Evolutionary conservation across 2,888 invertebrate genomes (phyloP).

Genomic region (Amphipoea oculea): DNA sequence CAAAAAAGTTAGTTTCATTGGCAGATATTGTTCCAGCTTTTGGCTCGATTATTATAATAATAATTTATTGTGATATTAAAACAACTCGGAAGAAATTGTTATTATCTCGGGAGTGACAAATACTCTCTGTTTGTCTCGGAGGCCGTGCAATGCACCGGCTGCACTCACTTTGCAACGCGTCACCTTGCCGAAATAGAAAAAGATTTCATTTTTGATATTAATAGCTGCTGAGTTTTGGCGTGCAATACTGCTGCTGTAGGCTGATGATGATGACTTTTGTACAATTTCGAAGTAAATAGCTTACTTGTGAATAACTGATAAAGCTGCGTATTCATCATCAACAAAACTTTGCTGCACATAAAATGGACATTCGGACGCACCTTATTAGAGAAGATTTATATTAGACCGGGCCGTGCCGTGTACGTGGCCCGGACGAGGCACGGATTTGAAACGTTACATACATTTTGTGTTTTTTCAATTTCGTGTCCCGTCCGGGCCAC

Average conservation of each 20-base stretch:
- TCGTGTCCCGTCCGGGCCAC: too few relatives aligned
- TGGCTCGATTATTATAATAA: neutral
- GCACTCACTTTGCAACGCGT: constrained; percentile 18
- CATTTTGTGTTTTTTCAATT: too few relatives aligned
- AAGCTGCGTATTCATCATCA: neutral
- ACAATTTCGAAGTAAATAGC: neutral
- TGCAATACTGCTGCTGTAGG: too few relatives aligned
- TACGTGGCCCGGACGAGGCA: too few relatives aligned
- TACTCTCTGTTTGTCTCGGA: constrained; percentile 13
- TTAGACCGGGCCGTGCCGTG: too few relatives aligned
- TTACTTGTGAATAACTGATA: neutral
- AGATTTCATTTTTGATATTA: neutral
- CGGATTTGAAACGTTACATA: too few relatives aligned
- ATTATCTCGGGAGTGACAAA: neutral
- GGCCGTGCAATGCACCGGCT: constrained; percentile 14
- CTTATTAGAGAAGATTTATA: too few relatives aligned
- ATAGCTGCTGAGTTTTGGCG: neutral
- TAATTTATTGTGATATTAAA: neutral
- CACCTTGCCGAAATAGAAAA: neutral
- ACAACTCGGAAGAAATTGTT: neutral
- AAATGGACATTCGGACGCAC: neutral
- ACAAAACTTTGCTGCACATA: neutral
- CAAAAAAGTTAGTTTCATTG: too few relatives aligned
- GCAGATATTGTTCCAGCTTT: neutral
- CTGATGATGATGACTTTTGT: too few relatives aligned